phyloP scores from a whole-genome alignment of 1,140 invertebrate species.

The Anastrepha obliqua region DNA sequence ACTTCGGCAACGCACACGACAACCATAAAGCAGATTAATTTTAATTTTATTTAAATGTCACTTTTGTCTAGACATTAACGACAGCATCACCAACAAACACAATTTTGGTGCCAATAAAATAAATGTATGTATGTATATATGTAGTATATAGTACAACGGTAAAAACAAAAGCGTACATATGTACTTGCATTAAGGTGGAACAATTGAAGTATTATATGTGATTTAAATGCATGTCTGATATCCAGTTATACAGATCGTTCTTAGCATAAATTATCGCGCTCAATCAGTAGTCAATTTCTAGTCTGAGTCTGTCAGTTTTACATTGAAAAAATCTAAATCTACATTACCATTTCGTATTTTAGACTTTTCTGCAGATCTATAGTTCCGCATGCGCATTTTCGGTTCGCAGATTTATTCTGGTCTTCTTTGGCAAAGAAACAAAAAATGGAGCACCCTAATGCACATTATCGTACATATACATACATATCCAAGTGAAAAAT shows the following conservation, averaged over 20 bases:
- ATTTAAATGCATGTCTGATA: no score
- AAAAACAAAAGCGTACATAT: background rate
- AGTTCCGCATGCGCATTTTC: background rate
- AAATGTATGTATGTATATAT: slow-evolving; percentile 20
- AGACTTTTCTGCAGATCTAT: no score
- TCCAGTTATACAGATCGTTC: no score
- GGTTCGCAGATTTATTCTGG: background rate
- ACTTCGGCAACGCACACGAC: slow-evolving; percentile 20
- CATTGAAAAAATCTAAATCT: no score
- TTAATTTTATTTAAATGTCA: slow-evolving; percentile 56
- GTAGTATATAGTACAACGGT: background rate
- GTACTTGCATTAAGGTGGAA: no score
- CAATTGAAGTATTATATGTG: no score
- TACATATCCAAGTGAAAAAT: background rate
- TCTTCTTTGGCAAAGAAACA: background rate
- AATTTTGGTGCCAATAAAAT: slow-evolving; percentile 33
- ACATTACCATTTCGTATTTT: no score
- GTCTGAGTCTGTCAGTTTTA: no score
- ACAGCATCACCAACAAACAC: slow-evolving; percentile 38
- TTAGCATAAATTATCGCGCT: no score
- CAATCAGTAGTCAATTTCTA: no score
- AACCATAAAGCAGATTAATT: slow-evolving; percentile 51
- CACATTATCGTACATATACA: background rate
- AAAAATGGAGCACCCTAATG: background rate
- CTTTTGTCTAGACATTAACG: slow-evolving; percentile 55